Conservation (phyloP, 2,888 invertebrate genomes). For the Dynastes hyllus region DNA sequence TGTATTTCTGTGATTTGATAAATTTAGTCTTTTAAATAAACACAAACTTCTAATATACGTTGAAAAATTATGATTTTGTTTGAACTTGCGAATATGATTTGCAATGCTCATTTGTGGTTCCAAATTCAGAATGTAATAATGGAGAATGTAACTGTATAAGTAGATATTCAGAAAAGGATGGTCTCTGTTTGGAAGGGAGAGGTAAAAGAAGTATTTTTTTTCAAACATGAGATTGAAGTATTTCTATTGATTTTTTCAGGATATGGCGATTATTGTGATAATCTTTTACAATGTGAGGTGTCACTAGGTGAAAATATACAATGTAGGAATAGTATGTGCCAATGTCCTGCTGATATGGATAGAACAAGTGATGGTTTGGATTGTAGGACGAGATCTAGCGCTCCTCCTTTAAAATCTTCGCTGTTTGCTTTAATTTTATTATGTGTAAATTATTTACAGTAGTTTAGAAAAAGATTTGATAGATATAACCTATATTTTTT, state of each 20-base stretch:
- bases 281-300: slow-evolving; percentile 33
- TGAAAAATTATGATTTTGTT: too few relatives aligned
- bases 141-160: slow-evolving; percentile 38
- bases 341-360: slow-evolving; percentile 48
- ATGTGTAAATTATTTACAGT: not conserved
- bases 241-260: slow-evolving; percentile 29
- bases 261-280: slow-evolving; percentile 48
- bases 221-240: not conserved
- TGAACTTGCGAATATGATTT: slow-evolving; percentile 22
- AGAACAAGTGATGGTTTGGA: slow-evolving; percentile 33
- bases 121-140: slow-evolving; percentile 40
- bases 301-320: slow-evolving; percentile 37
- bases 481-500: not conserved
- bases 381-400: slow-evolving; percentile 33
- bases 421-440: not conserved
- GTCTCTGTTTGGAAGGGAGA: slow-evolving; percentile 23
- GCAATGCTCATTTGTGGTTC: slow-evolving; percentile 32
- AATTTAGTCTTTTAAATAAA: too few relatives aligned
- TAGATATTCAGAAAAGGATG: slow-evolving; percentile 21
- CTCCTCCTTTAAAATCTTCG: not conserved
- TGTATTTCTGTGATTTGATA: too few relatives aligned
- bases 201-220: slow-evolving; percentile 8
- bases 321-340: slow-evolving; percentile 51
- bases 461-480: not conserved
- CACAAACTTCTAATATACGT: too few relatives aligned